phyloP scores from a whole-genome alignment of 2,888 invertebrate species.

The Erpobdella octoculata region DNA sequence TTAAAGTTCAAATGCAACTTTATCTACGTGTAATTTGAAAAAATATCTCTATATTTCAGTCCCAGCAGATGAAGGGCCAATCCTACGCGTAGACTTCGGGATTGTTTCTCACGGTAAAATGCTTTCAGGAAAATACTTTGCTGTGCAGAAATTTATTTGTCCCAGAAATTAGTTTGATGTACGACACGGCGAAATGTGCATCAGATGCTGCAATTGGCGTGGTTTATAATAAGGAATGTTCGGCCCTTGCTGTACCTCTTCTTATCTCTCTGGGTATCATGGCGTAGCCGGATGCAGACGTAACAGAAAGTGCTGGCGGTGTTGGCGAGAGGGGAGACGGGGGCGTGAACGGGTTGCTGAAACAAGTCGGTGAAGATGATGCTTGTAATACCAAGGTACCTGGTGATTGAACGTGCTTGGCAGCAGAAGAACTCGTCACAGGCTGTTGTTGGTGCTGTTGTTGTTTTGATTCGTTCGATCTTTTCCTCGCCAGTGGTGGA shows the following conservation, averaged over 20 bases:
- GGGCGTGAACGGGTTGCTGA: conserved; percentile 11
- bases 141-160: too few relatives aligned
- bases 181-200: too few relatives aligned
- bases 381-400: too few relatives aligned
- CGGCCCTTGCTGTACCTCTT: not conserved
- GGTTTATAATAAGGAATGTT: not conserved
- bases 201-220: too few relatives aligned
- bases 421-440: not conserved
- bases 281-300: conserved; percentile 17
- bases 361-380: not conserved
- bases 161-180: too few relatives aligned
- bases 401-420: not conserved
- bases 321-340: not conserved
- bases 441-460: not conserved
- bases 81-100: too few relatives aligned
- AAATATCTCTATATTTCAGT: too few relatives aligned
- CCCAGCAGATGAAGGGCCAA: too few relatives aligned
- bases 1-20: too few relatives aligned
- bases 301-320: not conserved
- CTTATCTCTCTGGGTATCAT: conserved; percentile 2
- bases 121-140: too few relatives aligned
- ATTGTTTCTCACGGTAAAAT: too few relatives aligned
- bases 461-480: conserved; percentile 23
- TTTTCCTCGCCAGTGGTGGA: conserved; percentile 10
- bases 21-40: too few relatives aligned